Base-by-base conservation (phyloP, 2,888 invertebrate genomes). In the Tinea pellionella region DNA sequence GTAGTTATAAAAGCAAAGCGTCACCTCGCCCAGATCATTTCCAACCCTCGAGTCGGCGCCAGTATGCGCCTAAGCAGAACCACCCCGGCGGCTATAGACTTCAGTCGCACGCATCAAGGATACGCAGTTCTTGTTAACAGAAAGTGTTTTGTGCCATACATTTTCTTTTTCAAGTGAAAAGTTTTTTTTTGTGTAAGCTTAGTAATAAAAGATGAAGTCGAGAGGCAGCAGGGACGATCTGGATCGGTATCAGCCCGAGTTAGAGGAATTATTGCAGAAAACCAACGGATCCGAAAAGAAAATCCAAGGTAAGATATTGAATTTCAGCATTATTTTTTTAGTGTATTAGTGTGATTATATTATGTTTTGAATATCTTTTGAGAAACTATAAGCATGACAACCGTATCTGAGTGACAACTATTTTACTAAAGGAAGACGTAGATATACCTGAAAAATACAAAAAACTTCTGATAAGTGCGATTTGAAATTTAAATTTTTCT, bases 181-280 rank as follows among this genome's bases (percentile, higher is more conserved):
- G 53, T 24, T 53, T 53, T 53, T 9, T 24, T n/a, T 53, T 19
- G 47, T 47, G 47, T 15, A 3, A 37, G 2, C 2, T 37, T 6
- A 2, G 9, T 12, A 18, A 47, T 16, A 47, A 11, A 71, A 67
- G 30, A 85, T 85, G 85, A 82, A 79, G 66, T 64, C 77, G 29
- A 77, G 13, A 32, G 32, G 32, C 4, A 57, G 68, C 62, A 72
- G 65, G 61, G 76, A 73, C 16, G 72, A 73, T 19, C 47, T 64
- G 32, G 71, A 67, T 61, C 67, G 71, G 55, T 78, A 73, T 67
- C 43, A 13, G 37, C 75, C 83, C 29, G 86, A 87, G 73, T 71
- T 86, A 65, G 77, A 87, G 68, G 86, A 83, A 65, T 67, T 87
- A 63, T 73, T 87, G 61, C 80, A 80, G 66, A 84, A 81, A 65